A percentile compares a stretch with the other conserved stretches of the same genome.
Conservation (phyloP, 2,888 invertebrate genomes). For the Bhutanitis thaidina region DNA sequence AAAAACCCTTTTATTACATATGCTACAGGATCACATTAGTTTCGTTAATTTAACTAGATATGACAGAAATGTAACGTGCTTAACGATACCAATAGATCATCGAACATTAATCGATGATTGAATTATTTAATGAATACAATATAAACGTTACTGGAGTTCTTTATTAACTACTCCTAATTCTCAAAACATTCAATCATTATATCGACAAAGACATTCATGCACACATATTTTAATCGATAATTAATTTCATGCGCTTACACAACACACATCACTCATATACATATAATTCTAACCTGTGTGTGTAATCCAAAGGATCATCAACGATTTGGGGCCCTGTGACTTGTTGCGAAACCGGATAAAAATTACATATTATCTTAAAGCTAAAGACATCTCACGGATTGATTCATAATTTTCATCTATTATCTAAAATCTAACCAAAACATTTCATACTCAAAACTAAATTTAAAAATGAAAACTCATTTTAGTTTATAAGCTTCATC, state of each 20-base stretch:
- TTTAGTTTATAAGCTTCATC: not conserved
- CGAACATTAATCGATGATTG: not conserved
- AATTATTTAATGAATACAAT: slow-evolving; percentile 19
- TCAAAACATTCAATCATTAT: not conserved
- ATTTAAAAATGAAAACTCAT: slow-evolving; percentile 4
- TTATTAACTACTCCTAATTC: not conserved
- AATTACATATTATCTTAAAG: not conserved
- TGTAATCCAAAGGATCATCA: not conserved
- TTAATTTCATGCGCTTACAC: not conserved
- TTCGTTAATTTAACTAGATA: slow-evolving; percentile 17
- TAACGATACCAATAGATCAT: not conserved
- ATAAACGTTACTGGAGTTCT: not conserved
- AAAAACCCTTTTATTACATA: slow-evolving; percentile 26
- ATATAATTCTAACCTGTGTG: not conserved
- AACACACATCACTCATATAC: not conserved
- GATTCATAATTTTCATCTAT: not conserved
- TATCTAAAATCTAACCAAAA: not conserved
- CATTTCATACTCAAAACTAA: not conserved
- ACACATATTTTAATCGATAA: not conserved
- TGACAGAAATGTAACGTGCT: slow-evolving; percentile 4
- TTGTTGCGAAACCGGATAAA: not conserved
- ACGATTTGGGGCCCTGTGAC: no score
- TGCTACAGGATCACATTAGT: slow-evolving; percentile 28
- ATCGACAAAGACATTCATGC: no score
- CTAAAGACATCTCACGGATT: slow-evolving; percentile 1